Conservation (phyloP, 92 coral and sea anemone genomes). For the Palythoa grandis region DNA sequence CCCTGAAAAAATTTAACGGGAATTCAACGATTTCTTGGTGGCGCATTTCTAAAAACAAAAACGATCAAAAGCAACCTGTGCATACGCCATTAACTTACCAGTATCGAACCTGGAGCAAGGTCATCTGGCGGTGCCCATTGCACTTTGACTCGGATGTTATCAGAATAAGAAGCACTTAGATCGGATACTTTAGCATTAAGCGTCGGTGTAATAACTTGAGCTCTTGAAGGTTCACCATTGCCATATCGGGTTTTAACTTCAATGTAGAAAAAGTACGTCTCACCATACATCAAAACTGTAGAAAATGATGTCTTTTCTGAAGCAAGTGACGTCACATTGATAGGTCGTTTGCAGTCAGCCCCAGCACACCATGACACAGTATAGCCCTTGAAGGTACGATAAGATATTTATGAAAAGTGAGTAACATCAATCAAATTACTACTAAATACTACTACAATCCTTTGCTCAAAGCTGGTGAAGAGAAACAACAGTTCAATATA, state of each 20-base stretch:
- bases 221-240: background rate
- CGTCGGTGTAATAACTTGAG: background rate
- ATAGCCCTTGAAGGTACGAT: conserved; percentile 10
- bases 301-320: background rate
- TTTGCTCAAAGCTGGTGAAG: background rate
- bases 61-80: background rate
- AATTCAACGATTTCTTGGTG: background rate
- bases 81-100: background rate
- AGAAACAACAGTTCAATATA: background rate
- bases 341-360: background rate
- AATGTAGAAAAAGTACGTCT: conserved; percentile 14
- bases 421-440: background rate
- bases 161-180: background rate
- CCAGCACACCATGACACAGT: conserved; percentile 24
- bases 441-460: too few species aligned
- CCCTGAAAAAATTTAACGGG: too few species aligned
- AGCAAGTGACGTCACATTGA: background rate
- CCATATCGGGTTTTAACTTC: conserved; percentile 31
- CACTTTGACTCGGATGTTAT: background rate
- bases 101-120: background rate
- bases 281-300: conserved; percentile 17
- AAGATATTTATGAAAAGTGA: background rate
- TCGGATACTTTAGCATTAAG: conserved; percentile 2
- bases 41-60: background rate
- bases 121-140: conserved; percentile 8